Conservation (phyloP, 2,797 vertebrate genomes). For the Anabacerthia variegaticeps region DNA sequence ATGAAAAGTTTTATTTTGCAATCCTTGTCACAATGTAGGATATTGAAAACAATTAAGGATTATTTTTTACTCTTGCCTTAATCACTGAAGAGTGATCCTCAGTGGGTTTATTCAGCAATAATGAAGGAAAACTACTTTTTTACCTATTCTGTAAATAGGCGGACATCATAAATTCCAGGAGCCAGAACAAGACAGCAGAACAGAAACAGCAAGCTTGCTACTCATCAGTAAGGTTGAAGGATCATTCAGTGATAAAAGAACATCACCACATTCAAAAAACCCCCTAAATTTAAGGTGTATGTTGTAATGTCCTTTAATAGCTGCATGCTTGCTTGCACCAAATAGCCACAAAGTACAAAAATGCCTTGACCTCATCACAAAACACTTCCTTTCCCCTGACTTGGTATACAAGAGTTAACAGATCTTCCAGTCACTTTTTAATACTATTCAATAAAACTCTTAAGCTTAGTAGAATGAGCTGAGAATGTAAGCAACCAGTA, state of each 20-base stretch:
- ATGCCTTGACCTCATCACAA: not conserved
- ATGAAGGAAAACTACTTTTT: not conserved
- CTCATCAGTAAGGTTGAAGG: not conserved
- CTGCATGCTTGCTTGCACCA: not conserved
- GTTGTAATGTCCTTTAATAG: not conserved
- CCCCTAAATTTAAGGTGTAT: not conserved
- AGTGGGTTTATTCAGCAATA: not conserved
- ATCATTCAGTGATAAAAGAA: not conserved
- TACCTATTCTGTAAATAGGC: not conserved
- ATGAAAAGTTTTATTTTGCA: not conserved
- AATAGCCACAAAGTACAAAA: not conserved
- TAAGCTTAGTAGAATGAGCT: not conserved
- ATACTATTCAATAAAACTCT: not conserved
- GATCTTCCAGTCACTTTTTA: not conserved
- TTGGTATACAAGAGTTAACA: not conserved
- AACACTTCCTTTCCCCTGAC: not conserved
- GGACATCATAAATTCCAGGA: not conserved
- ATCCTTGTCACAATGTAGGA: not conserved
- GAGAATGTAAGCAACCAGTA: not conserved
- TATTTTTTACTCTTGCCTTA: not conserved
- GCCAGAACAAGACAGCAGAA: not conserved
- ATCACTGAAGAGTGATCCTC: not conserved
- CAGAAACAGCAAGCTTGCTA: not conserved
- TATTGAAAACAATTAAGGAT: not conserved
- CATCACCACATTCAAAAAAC: not conserved